A percentile compares a stretch with the other conserved stretches of the same genome.
These are phyloP conservation scores for Cinara cedri DNA, from an alignment of 2,888 invertebrate species.

Conservation along the genomic window DNA sequence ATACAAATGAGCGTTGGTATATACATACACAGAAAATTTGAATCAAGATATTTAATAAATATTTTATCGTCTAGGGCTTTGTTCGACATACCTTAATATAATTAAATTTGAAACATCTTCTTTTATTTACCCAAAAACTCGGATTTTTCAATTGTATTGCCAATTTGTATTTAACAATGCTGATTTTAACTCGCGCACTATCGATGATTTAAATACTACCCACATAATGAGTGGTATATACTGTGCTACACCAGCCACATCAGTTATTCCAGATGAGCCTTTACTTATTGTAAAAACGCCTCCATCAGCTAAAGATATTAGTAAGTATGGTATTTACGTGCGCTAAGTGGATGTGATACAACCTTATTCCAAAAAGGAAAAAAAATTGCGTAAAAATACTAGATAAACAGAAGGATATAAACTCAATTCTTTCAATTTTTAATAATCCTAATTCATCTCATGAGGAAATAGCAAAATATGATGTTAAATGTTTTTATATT, in stretches of 20 bases:
- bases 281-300: slow-evolving; percentile 2
- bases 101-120: slow-evolving; percentile 7
- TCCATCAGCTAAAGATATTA: neutral
- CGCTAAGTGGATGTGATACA: slow-evolving; percentile 41
- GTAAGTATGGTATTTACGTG: slow-evolving; percentile 27
- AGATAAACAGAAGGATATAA: slow-evolving; percentile 23
- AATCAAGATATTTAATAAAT: slow-evolving; percentile 4
- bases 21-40: neutral
- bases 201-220: neutral
- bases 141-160: neutral
- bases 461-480: slow-evolving; percentile 17
- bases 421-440: slow-evolving; percentile 22
- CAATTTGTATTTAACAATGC: neutral
- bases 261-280: neutral
- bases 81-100: slow-evolving; percentile 1
- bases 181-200: neutral
- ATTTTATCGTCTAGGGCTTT: neutral
- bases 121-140: neutral
- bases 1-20: neutral
- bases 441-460: slow-evolving; percentile 18
- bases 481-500: slow-evolving; percentile 7
- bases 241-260: neutral
- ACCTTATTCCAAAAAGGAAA: slow-evolving; percentile 30
- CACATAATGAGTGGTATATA: neutral
- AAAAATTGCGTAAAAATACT: neutral